Conservation (phyloP, 1,140 invertebrate genomes). For the Pissodes strobi region DNA sequence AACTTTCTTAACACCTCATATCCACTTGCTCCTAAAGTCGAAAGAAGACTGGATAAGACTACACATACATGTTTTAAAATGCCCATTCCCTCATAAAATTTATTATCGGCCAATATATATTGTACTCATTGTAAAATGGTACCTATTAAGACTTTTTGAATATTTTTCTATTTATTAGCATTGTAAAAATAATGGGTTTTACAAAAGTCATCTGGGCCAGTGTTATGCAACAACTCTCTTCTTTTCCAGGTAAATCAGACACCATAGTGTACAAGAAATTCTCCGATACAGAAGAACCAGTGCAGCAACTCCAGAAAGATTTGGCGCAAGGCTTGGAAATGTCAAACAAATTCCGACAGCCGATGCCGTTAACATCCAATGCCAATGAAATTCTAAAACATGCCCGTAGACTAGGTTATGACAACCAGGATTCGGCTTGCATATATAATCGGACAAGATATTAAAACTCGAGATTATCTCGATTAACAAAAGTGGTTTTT, state of each 20-base stretch:
- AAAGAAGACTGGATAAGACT: too few species aligned
- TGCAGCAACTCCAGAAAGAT: slow-evolving; percentile 94
- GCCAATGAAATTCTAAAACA: slow-evolving; percentile 96
- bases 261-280: slow-evolving; percentile 74
- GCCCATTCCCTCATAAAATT: too few species aligned
- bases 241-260: slow-evolving; percentile 77
- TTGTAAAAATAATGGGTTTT: background rate
- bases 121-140: too few species aligned
- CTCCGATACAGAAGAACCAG: slow-evolving; percentile 75
- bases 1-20: too few species aligned
- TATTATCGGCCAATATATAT: too few species aligned
- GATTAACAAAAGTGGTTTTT: too few species aligned
- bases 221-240: background rate
- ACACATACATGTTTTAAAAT: too few species aligned
- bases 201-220: background rate
- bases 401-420: slow-evolving; percentile 89
- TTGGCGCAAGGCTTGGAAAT: slow-evolving; percentile 83
- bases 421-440: slow-evolving; percentile 89
- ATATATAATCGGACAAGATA: slow-evolving; percentile 83
- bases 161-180: background rate
- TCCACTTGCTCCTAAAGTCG: too few species aligned
- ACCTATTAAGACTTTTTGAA: too few species aligned
- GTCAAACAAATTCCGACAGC: slow-evolving; percentile 87
- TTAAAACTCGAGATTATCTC: too few species aligned
- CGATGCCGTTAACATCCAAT: slow-evolving; percentile 84